Percentiles rank a stretch among this genome's conserved stretches.
Evolutionary conservation across 37 sponge, comb jelly and placozoan species (phyloP).

Genomic region (Crambe crambe): DNA sequence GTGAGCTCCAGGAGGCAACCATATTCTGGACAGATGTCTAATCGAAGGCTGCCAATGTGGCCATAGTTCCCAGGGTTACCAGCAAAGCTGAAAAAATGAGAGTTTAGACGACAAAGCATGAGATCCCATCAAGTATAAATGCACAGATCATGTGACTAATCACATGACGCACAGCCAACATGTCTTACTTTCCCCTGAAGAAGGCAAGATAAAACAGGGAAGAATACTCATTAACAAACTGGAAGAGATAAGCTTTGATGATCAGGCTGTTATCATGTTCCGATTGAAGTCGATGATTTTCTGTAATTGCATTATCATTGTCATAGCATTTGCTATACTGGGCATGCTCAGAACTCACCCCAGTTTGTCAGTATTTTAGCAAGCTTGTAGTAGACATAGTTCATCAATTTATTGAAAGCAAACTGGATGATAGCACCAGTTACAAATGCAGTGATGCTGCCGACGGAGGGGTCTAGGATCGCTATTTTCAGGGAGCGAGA

Average conservation of each 20-base stretch:
- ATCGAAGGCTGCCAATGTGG: slow-evolving; percentile 68
- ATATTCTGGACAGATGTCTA: slow-evolving; percentile 94
- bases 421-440: slow-evolving; percentile 90
- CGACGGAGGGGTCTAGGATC: slow-evolving; percentile 35
- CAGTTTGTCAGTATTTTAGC: slow-evolving; percentile 82
- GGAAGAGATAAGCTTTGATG: slow-evolving; percentile 93
- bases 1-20: slow-evolving; percentile 97
- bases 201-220: slow-evolving; percentile 93
- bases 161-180: neutral
- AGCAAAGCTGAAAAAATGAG: slow-evolving; percentile 67
- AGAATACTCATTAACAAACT: slow-evolving; percentile 90
- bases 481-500: slow-evolving; percentile 53
- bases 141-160: too few species aligned
- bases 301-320: too few species aligned
- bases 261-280: slow-evolving; percentile 96
- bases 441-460: slow-evolving; percentile 69
- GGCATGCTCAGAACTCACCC: too few species aligned
- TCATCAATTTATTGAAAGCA: slow-evolving; percentile 78
- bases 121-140: too few species aligned
- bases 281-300: slow-evolving; percentile 94
- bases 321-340: too few species aligned
- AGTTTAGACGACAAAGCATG: too few species aligned
- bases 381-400: slow-evolving; percentile 72
- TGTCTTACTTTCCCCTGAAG: slow-evolving; percentile 89
- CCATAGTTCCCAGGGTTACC: slow-evolving; percentile 85